Evolutionary conservation across 2,797 vertebrate genomes (phyloP).

Genomic region (Scolopax bukidnonensis): DNA sequence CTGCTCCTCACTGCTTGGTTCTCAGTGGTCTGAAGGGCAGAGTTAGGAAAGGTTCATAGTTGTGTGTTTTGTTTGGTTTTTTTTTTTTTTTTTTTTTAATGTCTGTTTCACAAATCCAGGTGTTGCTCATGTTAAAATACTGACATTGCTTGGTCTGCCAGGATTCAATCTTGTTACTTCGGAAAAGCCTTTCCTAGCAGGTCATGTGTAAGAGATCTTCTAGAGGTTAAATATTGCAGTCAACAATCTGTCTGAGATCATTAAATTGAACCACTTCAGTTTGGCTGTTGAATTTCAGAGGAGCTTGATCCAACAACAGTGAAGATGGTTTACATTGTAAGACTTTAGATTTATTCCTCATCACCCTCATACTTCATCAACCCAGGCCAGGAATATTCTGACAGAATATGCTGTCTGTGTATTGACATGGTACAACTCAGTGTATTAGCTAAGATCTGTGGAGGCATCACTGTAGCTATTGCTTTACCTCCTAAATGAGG

Average conservation of each 20-base stretch:
- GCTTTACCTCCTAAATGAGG: background rate
- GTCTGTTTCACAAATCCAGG: background rate
- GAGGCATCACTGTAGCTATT: background rate
- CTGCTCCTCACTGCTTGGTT: background rate
- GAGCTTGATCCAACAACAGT: background rate
- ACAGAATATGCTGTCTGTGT: background rate
- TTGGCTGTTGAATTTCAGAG: background rate
- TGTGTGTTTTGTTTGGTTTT: background rate
- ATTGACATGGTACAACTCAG: background rate
- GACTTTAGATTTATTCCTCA: background rate
- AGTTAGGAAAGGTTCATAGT: background rate
- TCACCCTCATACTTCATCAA: background rate
- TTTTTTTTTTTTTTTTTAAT: background rate
- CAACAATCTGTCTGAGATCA: background rate
- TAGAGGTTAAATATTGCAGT: background rate
- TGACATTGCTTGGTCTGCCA: background rate
- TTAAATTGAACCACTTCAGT: background rate
- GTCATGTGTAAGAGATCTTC: background rate
- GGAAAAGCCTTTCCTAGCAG: background rate
- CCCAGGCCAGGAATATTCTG: background rate
- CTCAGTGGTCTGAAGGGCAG: background rate
- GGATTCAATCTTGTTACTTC: background rate
- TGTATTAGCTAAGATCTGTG: background rate
- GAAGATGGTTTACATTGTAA: background rate
- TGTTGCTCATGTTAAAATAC: background rate